Evolutionary conservation across 2,888 invertebrate genomes (phyloP).

Genomic region (Apantesis nais): DNA sequence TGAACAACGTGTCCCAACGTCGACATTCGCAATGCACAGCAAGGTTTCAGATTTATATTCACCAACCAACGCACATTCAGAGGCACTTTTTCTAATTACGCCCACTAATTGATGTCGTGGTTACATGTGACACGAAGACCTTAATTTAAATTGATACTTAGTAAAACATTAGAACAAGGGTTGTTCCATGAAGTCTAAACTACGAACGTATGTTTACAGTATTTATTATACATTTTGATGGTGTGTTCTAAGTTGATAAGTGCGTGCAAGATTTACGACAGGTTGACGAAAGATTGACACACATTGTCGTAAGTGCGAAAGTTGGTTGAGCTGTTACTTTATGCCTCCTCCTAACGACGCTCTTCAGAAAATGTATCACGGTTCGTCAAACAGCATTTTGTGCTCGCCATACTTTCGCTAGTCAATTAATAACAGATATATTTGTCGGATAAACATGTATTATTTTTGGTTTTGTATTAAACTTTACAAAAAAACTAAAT

Average conservation of each 20-base stretch:
- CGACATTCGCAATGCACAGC: conserved; percentile 24
- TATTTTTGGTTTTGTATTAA: not conserved
- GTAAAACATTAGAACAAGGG: conserved; percentile 12
- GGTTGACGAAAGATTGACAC: conserved; percentile 31
- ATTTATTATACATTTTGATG: conserved; percentile 1
- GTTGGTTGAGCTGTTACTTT: conserved; percentile 44
- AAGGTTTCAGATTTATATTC: conserved; percentile 32
- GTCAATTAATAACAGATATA: conserved; percentile 14
- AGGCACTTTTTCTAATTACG: conserved; percentile 31
- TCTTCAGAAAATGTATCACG: conserved; percentile 39
- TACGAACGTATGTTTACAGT: not conserved
- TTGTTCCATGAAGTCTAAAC: not conserved
- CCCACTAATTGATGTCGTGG: conserved; percentile 20
- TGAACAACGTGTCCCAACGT: conserved; percentile 36
- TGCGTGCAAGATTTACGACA: conserved; percentile 32
- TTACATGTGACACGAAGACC: conserved; percentile 7
- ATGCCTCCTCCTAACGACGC: conserved; percentile 36
- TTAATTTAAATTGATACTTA: conserved; percentile 24
- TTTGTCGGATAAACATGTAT: not conserved
- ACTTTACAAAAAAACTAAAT: too few relatives aligned
- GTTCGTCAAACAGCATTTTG: conserved; percentile 37
- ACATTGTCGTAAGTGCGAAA: conserved; percentile 41
- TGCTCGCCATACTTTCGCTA: conserved; percentile 18
- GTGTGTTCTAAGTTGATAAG: conserved; percentile 26
- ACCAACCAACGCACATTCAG: conserved; percentile 18